Percentiles rank a stretch among this genome's conserved stretches.
phyloP scores from a whole-genome alignment of 2,113 vertebrate genomes.

The Haliaeetus leucogaster region DNA sequence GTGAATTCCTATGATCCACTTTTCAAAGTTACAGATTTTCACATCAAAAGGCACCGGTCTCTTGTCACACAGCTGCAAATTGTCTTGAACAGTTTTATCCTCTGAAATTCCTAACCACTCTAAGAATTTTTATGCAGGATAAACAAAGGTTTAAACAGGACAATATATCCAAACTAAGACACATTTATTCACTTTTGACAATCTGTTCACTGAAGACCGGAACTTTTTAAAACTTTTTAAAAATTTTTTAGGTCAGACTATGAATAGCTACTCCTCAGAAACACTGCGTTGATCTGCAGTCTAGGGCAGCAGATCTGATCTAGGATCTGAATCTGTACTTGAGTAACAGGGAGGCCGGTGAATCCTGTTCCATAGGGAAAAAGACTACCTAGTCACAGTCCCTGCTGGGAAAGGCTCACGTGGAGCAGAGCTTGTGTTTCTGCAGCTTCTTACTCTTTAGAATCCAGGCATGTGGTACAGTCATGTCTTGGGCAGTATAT shows the following conservation, averaged over 20 bases:
- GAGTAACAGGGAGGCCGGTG: neutral
- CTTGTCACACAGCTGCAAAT: neutral
- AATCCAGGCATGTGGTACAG: neutral
- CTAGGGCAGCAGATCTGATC: neutral
- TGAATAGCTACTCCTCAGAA: neutral
- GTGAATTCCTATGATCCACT: neutral
- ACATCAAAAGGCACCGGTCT: neutral
- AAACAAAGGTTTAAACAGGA: neutral
- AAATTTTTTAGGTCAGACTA: neutral
- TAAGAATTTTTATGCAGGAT: neutral
- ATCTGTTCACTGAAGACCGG: neutral
- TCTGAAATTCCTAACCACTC: neutral
- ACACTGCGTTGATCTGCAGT: rapidly evolving
- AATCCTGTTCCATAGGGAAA: neutral
- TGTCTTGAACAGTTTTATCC: neutral
- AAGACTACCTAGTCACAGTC: neutral
- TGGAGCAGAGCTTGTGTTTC: neutral
- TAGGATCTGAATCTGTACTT: neutral
- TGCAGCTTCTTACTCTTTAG: neutral
- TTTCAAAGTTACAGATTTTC: neutral
- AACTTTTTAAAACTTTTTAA: neutral
- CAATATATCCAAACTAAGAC: neutral
- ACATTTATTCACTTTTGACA: neutral
- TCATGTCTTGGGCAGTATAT: neutral
- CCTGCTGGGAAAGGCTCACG: neutral